Evolutionary conservation across 2,797 vertebrate genomes (phyloP).

Genomic region (Pangasius mekongensis): DNA sequence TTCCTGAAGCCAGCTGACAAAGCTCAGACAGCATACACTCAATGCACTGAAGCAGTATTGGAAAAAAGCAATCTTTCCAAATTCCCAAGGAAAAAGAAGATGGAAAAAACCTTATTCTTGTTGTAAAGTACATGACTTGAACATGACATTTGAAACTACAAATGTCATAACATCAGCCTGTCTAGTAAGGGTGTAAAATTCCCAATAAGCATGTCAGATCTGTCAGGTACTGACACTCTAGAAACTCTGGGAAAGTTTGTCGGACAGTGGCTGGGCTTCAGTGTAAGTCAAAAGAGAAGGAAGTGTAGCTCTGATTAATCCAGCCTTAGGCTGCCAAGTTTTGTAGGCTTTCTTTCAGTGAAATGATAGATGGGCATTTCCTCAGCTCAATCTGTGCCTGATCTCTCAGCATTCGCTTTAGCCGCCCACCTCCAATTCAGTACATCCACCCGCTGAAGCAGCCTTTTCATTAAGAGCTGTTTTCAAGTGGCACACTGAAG

Average conservation of each 20-base stretch:
- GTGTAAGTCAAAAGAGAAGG: slow-evolving; percentile 30
- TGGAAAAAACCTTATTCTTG: background rate
- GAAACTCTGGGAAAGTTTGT: slow-evolving; percentile 31
- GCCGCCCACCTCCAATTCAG: slow-evolving; percentile 49
- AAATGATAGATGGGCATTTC: slow-evolving; percentile 56
- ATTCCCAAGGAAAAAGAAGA: slow-evolving; percentile 29
- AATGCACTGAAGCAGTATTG: slow-evolving; percentile 25
- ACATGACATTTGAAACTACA: slow-evolving; percentile 15
- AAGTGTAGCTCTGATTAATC: slow-evolving; percentile 39
- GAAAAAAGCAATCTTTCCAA: slow-evolving; percentile 32
- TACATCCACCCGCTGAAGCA: slow-evolving; percentile 45
- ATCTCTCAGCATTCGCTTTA: slow-evolving; percentile 42
- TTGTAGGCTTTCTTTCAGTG: slow-evolving; percentile 28
- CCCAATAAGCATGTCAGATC: slow-evolving; percentile 26
- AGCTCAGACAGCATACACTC: slow-evolving; percentile 50
- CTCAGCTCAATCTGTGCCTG: slow-evolving; percentile 35
- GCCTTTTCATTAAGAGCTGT: slow-evolving; percentile 79
- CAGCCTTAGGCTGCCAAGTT: slow-evolving; percentile 32
- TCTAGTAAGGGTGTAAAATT: slow-evolving; percentile 16
- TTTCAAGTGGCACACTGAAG: slow-evolving; percentile 71
- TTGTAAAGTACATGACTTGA: slow-evolving; percentile 24
- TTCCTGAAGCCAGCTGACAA: slow-evolving; percentile 49
- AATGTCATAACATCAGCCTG: slow-evolving; percentile 16
- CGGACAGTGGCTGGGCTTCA: slow-evolving; percentile 34
- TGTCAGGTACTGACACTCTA: slow-evolving; percentile 18